phyloP scores from a whole-genome alignment of 2,888 invertebrate genomes.

The Drosophila neotestacea region DNA sequence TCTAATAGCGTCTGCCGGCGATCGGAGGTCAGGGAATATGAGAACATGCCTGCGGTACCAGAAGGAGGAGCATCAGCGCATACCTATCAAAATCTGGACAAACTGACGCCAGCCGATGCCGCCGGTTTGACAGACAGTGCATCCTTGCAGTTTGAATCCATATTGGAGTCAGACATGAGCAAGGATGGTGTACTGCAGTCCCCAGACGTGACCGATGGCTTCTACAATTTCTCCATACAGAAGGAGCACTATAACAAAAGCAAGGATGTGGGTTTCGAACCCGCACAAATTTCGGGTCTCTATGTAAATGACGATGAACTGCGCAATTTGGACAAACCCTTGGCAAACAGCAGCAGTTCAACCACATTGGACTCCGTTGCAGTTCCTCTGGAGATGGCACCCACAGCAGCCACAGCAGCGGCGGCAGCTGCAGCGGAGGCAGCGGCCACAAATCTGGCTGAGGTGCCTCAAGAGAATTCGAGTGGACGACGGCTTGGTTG shows the following conservation, averaged over 20 bases:
- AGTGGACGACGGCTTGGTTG: conserved; percentile 36
- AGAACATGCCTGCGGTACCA: conserved; percentile 66
- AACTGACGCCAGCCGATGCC: conserved; percentile 63
- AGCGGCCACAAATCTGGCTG: conserved; percentile 1
- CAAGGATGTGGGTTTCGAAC: conserved; percentile 79
- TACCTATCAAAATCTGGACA: conserved; percentile 82
- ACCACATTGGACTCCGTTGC: conserved; percentile 42
- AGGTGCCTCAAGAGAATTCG: conserved; percentile 28
- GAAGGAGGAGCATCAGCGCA: conserved; percentile 40
- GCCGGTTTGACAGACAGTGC: conserved; percentile 83
- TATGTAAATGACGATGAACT: conserved; percentile 84
- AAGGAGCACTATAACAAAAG: conserved; percentile 84
- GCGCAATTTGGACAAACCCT: conserved; percentile 82
- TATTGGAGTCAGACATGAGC: conserved; percentile 83
- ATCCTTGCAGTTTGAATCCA: conserved; percentile 85
- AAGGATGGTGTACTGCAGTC: conserved; percentile 81
- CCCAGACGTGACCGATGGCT: conserved; percentile 85
- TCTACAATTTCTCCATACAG: conserved; percentile 84
- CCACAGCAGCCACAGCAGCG: conserved; percentile 37
- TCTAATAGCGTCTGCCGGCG: conserved; percentile 58
- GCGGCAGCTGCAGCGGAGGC: conserved; percentile 32
- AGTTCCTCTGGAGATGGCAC: conserved; percentile 43
- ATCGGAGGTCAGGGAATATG: conserved; percentile 62
- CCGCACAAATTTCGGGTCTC: conserved; percentile 79
- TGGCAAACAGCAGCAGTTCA: conserved; percentile 45